Percentiles rank a stretch among this genome's conserved stretches.
Conservation (phyloP, 2,797 vertebrate species). For the Sebastes flavidus region DNA sequence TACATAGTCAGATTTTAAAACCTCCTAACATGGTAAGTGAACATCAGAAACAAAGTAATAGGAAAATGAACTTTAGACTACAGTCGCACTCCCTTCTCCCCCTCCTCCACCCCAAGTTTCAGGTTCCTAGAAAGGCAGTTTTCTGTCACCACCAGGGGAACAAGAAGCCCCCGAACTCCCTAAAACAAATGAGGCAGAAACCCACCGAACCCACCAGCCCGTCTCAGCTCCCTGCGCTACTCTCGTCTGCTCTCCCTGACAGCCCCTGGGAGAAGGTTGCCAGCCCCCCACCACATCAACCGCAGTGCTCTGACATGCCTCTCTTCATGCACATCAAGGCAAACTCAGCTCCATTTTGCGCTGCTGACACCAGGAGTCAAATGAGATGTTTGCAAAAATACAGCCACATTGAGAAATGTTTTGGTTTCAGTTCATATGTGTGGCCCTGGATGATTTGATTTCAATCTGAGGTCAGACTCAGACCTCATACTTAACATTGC, state of each 20-base stretch:
- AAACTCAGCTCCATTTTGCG: constrained; percentile 5
- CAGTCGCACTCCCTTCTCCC: background rate
- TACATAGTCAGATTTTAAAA: background rate
- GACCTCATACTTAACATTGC: background rate
- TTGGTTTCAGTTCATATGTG: constrained; percentile 28
- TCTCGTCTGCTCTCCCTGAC: constrained; percentile 52
- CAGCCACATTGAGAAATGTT: constrained; percentile 6
- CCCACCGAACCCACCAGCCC: constrained; percentile 72
- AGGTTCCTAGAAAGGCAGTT: constrained; percentile 80
- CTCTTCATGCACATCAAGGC: constrained; percentile 56
- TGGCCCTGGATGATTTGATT: constrained; percentile 43
- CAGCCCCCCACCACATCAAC: constrained; percentile 71
- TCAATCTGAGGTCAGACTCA: constrained; percentile 60
- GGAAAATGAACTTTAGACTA: constrained; percentile 10
- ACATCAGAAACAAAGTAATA: constrained; percentile 21
- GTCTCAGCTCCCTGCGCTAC: constrained; percentile 46
- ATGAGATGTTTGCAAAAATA: constrained; percentile 30
- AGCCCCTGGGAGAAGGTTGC: constrained; percentile 64
- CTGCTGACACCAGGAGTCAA: constrained; percentile 29
- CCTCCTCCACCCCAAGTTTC: constrained; percentile 48
- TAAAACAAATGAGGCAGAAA: constrained; percentile 50
- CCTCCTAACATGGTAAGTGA: background rate
- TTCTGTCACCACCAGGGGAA: constrained; percentile 49
- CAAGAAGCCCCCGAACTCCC: constrained; percentile 53
- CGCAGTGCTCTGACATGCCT: constrained; percentile 59